A percentile compares a stretch with the other conserved stretches of the same genome.
Conservation (phyloP, 2,888 invertebrate genomes). For the Agrotis exclamationis region DNA sequence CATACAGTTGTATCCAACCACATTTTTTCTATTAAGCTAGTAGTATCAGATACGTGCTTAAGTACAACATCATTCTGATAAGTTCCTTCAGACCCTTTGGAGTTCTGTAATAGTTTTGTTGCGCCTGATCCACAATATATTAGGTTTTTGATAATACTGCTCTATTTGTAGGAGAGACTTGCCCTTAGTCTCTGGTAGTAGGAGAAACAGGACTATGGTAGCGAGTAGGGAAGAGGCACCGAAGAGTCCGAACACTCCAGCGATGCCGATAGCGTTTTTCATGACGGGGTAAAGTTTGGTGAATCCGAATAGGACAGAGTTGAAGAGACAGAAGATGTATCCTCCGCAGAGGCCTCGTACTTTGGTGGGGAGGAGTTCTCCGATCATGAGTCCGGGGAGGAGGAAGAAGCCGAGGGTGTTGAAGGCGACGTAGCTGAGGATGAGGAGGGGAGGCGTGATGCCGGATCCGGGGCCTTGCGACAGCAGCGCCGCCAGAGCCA, state of each 20-base stretch:
- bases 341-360: conserved; percentile 94
- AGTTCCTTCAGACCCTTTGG: conserved; percentile 75
- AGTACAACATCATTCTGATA: conserved; percentile 55
- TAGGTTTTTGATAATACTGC: conserved; percentile 94
- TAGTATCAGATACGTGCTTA: conserved; percentile 46
- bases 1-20: conserved; percentile 21
- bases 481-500: conserved; percentile 88
- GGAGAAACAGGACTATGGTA: conserved; percentile 92
- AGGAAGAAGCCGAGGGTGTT: conserved; percentile 94
- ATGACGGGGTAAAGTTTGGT: conserved; percentile 94
- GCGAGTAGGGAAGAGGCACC: conserved; percentile 92
- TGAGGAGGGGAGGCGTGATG: conserved; percentile 77
- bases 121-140: conserved; percentile 92
- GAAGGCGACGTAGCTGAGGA: conserved; percentile 93
- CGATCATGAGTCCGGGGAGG: conserved; percentile 94
- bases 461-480: conserved; percentile 76
- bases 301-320: conserved; percentile 92
- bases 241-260: conserved; percentile 94
- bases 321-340: conserved; percentile 94
- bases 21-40: conserved; percentile 3
- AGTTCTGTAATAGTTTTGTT: conserved; percentile 77
- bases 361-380: conserved; percentile 94
- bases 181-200: conserved; percentile 94
- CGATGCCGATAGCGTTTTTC: conserved; percentile 91
- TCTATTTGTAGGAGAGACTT: conserved; percentile 94